Base-by-base conservation (phyloP, 1,140 invertebrate genomes). In the Chironomus tepperi region DNA sequence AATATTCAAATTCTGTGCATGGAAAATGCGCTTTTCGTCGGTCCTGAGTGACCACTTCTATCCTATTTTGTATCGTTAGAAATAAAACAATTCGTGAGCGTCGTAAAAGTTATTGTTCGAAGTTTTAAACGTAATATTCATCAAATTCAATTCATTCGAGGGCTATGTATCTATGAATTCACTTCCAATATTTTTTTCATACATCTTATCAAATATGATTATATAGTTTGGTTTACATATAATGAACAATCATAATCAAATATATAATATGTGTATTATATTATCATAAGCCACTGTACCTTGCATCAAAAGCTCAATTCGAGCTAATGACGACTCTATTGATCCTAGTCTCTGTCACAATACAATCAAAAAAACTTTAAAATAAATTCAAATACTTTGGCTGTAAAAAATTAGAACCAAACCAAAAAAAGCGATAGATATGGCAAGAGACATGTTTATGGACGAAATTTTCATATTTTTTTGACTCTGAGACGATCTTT, bases 261-360 rank as follows among this genome's bases (percentile, higher is more conserved):
- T 42, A 19, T 42, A 47, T 43, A 42, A 43, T n/a, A 12, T 16
- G 9, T 24, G 8, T 43, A 43, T 42, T 7, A 3, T 47, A 19
- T 18, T 42, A 73, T 42, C 6, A 65, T 19, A 70, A 70, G 24
- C 24, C 74, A 75, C 74, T 73, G 19, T 75, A 75, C 74, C 74
- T 75, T 75, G 74, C 70, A 73, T 64, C 21, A 73, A 64, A 67
- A 43, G 67, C 70, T 75, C 74, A 75, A 75, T 75, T 75, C 74
- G 74, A 57, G 47, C 47, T 57, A 75, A 70, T 75, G 42, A 43
- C 21, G 64, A 73, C 74, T 1, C 76, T 75, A 76, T 77, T 74
- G 76, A 76, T 76, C 74, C 75, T 76, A 74, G 24, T 76, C 65
- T 77, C 75, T 75, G 76, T 75, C 73, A 73, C 24, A 73, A 18